Evolutionary conservation across 2,888 invertebrate species (phyloP).

Genomic region (Tuberolachnus salignus): DNA sequence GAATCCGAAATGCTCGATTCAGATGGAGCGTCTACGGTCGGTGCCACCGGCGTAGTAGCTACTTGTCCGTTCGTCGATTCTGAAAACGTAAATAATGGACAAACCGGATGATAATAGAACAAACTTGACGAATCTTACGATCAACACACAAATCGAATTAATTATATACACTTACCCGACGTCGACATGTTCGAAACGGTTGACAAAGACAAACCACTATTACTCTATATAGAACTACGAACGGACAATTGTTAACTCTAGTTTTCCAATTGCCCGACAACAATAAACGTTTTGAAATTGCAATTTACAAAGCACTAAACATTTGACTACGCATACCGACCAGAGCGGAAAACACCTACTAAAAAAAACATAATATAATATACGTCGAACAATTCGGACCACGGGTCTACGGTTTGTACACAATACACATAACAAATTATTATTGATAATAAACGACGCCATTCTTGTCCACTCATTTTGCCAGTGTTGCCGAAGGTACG

Average conservation of each 20-base stretch:
- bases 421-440: neutral
- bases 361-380: neutral
- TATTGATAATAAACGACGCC: neutral
- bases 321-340: too few species aligned
- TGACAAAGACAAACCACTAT: neutral
- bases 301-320: too few species aligned
- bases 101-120: neutral
- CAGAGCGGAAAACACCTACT: neutral
- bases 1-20: conserved; percentile 48
- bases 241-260: too few species aligned
- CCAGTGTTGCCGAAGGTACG: too few species aligned
- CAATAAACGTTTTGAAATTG: too few species aligned
- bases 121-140: neutral
- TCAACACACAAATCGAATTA: too few species aligned
- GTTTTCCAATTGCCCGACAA: too few species aligned
- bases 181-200: conserved; percentile 9
- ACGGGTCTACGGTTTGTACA: neutral
- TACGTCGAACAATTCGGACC: too few species aligned
- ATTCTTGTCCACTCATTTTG: neutral
- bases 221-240: too few species aligned
- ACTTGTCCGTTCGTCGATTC: conserved; percentile 40
- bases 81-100: neutral
- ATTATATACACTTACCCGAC: neutral
- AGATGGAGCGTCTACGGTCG: conserved; percentile 15
- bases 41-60: conserved; percentile 4